phyloP scores from a whole-genome alignment of 2,888 invertebrate species.

The Griposia aprilina region DNA sequence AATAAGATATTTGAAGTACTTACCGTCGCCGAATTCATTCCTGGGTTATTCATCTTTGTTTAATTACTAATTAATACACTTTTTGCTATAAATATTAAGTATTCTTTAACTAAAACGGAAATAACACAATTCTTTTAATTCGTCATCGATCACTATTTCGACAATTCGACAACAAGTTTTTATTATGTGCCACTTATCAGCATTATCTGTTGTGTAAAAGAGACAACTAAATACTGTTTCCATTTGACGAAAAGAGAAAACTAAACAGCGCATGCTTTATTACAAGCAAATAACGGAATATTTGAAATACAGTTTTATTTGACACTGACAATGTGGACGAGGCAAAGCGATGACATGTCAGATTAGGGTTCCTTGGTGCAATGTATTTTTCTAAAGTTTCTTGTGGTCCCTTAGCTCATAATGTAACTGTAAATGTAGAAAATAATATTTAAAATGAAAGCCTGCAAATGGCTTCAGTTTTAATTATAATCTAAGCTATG shows the following conservation, averaged over 20 bases:
- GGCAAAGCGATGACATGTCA: slow-evolving; percentile 29
- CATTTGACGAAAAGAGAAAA: slow-evolving; percentile 7
- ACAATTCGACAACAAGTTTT: slow-evolving; percentile 16
- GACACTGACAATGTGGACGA: slow-evolving; percentile 40
- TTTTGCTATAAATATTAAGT: neutral
- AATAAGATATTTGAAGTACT: slow-evolving; percentile 68
- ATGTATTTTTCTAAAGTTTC: neutral
- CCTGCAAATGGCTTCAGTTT: neutral
- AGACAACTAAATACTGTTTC: slow-evolving; percentile 8
- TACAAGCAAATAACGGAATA: rapidly evolving
- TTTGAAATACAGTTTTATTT: slow-evolving; percentile 13
- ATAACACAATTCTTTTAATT: slow-evolving; percentile 25
- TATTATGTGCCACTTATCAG: neutral
- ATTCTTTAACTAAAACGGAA: slow-evolving; percentile 25
- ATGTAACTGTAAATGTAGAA: neutral
- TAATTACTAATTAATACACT: slow-evolving; percentile 17
- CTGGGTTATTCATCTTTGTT: slow-evolving; percentile 76
- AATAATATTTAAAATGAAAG: neutral
- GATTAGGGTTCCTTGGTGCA: slow-evolving; percentile 29
- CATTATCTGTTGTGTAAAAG: neutral
- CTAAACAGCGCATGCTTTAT: slow-evolving; percentile 1
- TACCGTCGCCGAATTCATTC: slow-evolving; percentile 88
- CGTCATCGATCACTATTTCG: slow-evolving; percentile 62
- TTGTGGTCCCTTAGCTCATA: neutral
- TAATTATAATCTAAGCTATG: neutral